These are phyloP conservation scores for Lates japonicus DNA, from an alignment of 2,797 vertebrate genomes.

Conservation along the genomic window DNA sequence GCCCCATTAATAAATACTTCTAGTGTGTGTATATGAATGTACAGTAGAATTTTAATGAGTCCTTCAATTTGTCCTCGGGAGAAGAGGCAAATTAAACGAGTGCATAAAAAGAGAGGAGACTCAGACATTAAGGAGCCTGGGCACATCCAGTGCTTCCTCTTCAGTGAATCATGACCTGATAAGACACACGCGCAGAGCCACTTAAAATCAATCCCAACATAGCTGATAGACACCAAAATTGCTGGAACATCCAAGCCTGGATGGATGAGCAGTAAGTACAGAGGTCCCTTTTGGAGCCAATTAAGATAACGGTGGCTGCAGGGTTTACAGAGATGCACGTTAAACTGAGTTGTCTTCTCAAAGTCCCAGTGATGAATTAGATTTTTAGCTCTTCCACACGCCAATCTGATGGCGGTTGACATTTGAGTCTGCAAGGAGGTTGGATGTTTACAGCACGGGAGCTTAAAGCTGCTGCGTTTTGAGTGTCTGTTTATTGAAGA, in stretches of 20 bases:
- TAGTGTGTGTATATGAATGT: background rate
- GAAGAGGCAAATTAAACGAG: slow-evolving; percentile 21
- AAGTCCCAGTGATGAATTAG: slow-evolving; percentile 34
- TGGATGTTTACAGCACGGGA: slow-evolving; percentile 7
- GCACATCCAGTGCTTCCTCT: slow-evolving; percentile 19
- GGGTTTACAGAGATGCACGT: background rate
- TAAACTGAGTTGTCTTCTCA: slow-evolving; percentile 21
- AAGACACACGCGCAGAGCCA: slow-evolving; percentile 25
- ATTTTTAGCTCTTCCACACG: slow-evolving; percentile 12
- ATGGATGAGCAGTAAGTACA: slow-evolving; percentile 38
- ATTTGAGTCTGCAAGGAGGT: slow-evolving; percentile 34
- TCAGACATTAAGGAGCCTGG: slow-evolving; percentile 48
- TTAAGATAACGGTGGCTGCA: slow-evolving; percentile 55
- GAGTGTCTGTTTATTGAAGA: slow-evolving; percentile 31
- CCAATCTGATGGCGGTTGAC: slow-evolving; percentile 35
- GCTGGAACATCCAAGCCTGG: slow-evolving; percentile 31
- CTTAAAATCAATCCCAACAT: slow-evolving; percentile 44
- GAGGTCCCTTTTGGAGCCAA: slow-evolving; percentile 51
- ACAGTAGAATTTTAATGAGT: background rate
- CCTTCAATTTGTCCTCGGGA: background rate
- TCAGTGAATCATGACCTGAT: slow-evolving; percentile 9
- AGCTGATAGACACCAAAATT: slow-evolving; percentile 25
- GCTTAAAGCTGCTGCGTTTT: background rate
- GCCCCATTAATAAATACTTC: background rate
- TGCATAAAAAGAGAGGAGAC: slow-evolving; percentile 21